These are phyloP conservation scores for Oryzias woworae DNA, from an alignment of 2,113 vertebrate genomes.

Conservation along the genomic window DNA sequence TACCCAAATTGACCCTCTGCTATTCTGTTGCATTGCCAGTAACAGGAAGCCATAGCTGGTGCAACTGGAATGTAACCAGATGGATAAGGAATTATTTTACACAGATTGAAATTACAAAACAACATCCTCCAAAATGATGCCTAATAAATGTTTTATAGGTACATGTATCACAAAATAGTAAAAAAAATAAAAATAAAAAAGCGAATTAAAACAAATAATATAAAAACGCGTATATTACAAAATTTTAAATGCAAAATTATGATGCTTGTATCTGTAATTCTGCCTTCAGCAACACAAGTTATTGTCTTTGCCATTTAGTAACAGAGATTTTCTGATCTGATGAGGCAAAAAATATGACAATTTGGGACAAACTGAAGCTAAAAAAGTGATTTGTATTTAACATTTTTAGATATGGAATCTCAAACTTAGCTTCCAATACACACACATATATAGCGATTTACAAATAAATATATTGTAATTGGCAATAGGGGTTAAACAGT, in stretches of 20 bases:
- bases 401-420: too few species aligned
- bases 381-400: too few species aligned
- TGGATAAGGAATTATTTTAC: background rate
- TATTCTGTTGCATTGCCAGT: conserved; percentile 43
- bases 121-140: background rate
- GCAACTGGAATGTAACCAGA: conserved; percentile 25
- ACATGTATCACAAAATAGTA: background rate
- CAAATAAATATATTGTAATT: too few species aligned
- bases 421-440: too few species aligned
- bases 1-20: conserved; percentile 75
- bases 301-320: conserved; percentile 88
- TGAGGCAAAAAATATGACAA: conserved; percentile 79
- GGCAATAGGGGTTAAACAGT: too few species aligned
- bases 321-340: conserved; percentile 92
- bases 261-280: conserved; percentile 55
- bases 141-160: background rate
- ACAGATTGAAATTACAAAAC: background rate
- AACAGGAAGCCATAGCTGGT: conserved; percentile 42
- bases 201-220: background rate
- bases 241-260: conserved; percentile 25
- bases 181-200: background rate
- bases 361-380: too few species aligned
- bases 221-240: conserved; percentile 12
- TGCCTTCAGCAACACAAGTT: conserved; percentile 85
- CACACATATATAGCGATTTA: too few species aligned